Evolutionary conservation across 2,113 vertebrate species (phyloP).

Genomic region (Alligator sinensis): DNA sequence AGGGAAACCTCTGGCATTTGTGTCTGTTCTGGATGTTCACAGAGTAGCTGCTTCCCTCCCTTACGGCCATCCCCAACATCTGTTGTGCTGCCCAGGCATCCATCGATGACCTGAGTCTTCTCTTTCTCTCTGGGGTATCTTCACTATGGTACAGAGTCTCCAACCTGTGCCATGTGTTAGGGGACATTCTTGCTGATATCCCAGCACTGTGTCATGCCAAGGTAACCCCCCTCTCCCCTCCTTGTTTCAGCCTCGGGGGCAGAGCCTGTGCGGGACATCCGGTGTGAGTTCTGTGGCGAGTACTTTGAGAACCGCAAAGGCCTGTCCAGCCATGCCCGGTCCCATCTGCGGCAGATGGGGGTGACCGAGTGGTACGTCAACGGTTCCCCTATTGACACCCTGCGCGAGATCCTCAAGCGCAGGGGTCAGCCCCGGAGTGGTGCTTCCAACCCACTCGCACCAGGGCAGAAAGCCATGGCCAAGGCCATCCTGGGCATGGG

Average conservation of each 20-base stretch:
- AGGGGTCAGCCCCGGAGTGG: constrained; percentile 67
- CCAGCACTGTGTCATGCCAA: not conserved
- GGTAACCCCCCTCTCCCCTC: not conserved
- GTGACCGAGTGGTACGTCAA: constrained; percentile 97
- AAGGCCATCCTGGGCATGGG: constrained; percentile 68
- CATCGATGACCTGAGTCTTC: not conserved
- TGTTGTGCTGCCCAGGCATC: not conserved
- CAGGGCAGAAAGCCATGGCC: constrained; percentile 68
- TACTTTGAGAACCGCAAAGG: constrained; percentile 97
- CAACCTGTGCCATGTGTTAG: not conserved
- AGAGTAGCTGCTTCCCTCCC: too few species aligned
- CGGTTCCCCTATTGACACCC: constrained; percentile 93
- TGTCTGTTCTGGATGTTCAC: too few species aligned
- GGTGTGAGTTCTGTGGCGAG: constrained; percentile 95
- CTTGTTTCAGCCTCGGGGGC: constrained; percentile 74
- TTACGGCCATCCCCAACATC: too few species aligned
- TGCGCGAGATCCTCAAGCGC: constrained; percentile 89
- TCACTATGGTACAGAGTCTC: not conserved
- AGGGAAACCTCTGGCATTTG: too few species aligned
- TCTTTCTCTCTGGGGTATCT: not conserved
- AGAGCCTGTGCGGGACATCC: constrained; percentile 90
- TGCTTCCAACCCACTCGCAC: constrained; percentile 48
- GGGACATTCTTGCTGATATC: not conserved
- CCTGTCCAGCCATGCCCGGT: constrained; percentile 93
- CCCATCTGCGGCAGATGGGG: constrained; percentile 95